Conservation (phyloP, 2,113 vertebrate species). For the Ictidomys tridecemlineatus region DNA sequence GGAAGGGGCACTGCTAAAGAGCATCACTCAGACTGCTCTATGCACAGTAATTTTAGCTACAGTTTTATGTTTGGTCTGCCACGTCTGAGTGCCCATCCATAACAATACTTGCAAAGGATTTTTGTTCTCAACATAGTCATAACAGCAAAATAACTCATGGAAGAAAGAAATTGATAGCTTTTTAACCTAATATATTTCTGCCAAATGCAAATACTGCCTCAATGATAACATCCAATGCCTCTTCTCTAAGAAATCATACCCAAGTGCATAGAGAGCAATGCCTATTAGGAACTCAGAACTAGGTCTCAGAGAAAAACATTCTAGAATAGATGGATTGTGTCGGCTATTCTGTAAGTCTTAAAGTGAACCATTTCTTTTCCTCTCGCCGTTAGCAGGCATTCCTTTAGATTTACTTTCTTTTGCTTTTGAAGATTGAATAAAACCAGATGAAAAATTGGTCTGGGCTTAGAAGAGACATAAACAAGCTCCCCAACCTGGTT, state of each 20-base stretch:
- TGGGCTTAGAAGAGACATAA: not conserved
- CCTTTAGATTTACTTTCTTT: not conserved
- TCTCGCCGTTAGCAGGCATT: not conserved
- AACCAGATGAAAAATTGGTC: not conserved
- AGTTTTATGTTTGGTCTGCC: not conserved
- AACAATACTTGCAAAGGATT: not conserved
- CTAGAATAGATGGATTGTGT: not conserved
- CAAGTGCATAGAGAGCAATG: not conserved
- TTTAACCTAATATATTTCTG: not conserved
- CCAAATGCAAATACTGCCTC: not conserved
- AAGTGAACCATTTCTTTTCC: not conserved
- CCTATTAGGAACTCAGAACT: not conserved
- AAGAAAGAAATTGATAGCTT: not conserved
- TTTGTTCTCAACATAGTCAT: not conserved
- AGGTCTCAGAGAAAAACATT: not conserved
- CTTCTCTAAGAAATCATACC: not conserved
- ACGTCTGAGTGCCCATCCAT: not conserved
- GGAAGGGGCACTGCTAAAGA: not conserved
- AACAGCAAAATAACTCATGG: conserved; percentile 8
- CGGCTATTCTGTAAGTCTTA: not conserved
- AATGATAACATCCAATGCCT: not conserved
- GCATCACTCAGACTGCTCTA: not conserved
- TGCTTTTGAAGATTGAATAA: conserved; percentile 34
- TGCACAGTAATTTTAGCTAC: not conserved
- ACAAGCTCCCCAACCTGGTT: not conserved